phyloP scores from a whole-genome alignment of 2,888 invertebrate genomes.

The Taphrorychus bicolor region DNA sequence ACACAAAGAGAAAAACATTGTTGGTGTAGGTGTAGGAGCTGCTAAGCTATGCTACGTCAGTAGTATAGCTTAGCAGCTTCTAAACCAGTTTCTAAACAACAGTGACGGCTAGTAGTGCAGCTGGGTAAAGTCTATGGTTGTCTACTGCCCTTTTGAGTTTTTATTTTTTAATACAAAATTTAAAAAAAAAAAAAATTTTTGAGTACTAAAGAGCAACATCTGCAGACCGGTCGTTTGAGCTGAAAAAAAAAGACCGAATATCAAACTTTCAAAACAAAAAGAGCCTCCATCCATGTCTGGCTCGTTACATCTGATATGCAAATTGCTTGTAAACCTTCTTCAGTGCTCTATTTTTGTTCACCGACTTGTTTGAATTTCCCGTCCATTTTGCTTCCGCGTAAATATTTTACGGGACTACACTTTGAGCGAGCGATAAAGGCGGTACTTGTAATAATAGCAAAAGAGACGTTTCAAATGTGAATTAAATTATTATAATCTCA shows the following conservation, averaged over 20 bases:
- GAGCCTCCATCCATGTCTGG: not conserved
- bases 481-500: not conserved
- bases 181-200: too few relatives aligned
- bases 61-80: too few relatives aligned
- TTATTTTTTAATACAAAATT: too few relatives aligned
- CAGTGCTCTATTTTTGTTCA: constrained; percentile 16
- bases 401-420: not conserved
- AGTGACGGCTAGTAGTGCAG: too few relatives aligned
- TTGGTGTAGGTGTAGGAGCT: too few relatives aligned
- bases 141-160: too few relatives aligned
- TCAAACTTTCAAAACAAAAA: constrained; percentile 17
- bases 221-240: not conserved
- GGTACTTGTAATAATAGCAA: too few relatives aligned
- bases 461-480: not conserved
- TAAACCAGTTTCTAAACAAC: too few relatives aligned
- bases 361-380: constrained; percentile 17
- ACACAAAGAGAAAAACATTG: too few relatives aligned
- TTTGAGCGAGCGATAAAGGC: not conserved
- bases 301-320: constrained; percentile 32
- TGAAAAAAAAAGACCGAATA: constrained; percentile 6
- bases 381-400: not conserved
- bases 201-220: not conserved
- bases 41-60: too few relatives aligned
- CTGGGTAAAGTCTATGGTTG: too few relatives aligned
- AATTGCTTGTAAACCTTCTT: constrained; percentile 18